phyloP scores from a whole-genome alignment of 2,888 invertebrate genomes.

The Drosophila kokeensis region DNA sequence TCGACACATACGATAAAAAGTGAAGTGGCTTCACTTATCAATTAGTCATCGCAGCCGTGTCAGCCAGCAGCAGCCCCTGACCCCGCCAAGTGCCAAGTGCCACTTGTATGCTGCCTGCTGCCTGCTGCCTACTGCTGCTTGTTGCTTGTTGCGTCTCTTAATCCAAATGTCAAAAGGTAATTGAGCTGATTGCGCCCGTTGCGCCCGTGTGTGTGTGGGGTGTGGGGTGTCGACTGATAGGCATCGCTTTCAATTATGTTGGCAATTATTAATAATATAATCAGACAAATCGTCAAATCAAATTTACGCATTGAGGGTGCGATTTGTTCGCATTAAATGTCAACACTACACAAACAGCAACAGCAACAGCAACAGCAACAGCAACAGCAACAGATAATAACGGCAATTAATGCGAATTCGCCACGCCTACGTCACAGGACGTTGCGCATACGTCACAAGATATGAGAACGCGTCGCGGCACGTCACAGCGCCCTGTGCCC shows the following conservation, averaged over 20 bases:
- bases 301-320: constrained; percentile 53
- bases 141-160: not conserved
- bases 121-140: not conserved
- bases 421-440: constrained; percentile 63
- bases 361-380: constrained; percentile 6
- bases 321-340: constrained; percentile 58
- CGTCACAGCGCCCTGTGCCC: not conserved
- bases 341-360: constrained; percentile 12
- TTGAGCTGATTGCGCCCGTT: not conserved
- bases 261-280: constrained; percentile 60
- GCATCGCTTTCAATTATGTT: constrained; percentile 62
- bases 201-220: not conserved
- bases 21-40: constrained; percentile 27
- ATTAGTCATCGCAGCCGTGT: constrained; percentile 46
- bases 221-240: constrained; percentile 41
- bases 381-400: constrained; percentile 35
- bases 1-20: not conserved
- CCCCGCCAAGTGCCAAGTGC: not conserved
- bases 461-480: not conserved
- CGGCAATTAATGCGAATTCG: constrained; percentile 65
- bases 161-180: constrained; percentile 24
- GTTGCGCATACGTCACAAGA: constrained; percentile 64
- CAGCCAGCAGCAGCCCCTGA: not conserved
- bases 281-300: constrained; percentile 44
- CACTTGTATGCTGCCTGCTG: not conserved